Evolutionary conservation across 2,888 invertebrate genomes (phyloP).

Genomic region (Aromia moschata): DNA sequence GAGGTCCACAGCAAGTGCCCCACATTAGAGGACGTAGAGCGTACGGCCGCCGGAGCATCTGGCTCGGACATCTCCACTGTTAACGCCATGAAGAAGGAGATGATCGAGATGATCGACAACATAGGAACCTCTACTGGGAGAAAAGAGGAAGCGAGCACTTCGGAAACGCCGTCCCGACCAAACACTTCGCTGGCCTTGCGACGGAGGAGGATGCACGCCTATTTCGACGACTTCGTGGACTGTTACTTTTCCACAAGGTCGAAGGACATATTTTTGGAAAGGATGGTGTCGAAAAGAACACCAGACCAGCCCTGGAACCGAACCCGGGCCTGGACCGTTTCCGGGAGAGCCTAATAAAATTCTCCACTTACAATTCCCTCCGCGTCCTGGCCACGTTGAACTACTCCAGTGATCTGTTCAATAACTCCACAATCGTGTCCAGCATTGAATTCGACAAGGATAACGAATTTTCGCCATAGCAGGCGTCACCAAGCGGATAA

Average conservation of each 20-base stretch:
- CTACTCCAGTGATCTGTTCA: conserved; percentile 89
- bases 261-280: conserved; percentile 73
- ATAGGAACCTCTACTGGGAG: conserved; percentile 63
- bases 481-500: conserved; percentile 93
- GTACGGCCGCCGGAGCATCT: conserved; percentile 62
- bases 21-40: conserved; percentile 66
- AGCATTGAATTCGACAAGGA: conserved; percentile 97
- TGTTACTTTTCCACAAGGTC: conserved; percentile 84
- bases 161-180: conserved; percentile 42
- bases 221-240: conserved; percentile 89
- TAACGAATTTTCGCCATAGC: conserved; percentile 96
- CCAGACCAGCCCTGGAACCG: conserved; percentile 46
- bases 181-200: conserved; percentile 68
- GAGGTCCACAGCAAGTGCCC: conserved; percentile 70
- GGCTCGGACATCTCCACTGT: conserved; percentile 63
- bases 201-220: conserved; percentile 80
- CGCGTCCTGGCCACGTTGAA: conserved; percentile 86
- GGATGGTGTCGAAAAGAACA: conserved; percentile 53
- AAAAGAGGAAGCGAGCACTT: conserved; percentile 47
- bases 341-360: conserved; percentile 85
- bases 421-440: conserved; percentile 85
- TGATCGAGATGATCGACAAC: conserved; percentile 67
- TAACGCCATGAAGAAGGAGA: conserved; percentile 67
- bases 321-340: conserved; percentile 76
- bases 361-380: conserved; percentile 81